Evolutionary conservation across 2,888 invertebrate species (phyloP), one percentile per base, ranked within the genome.

Genomic region (Scaptomyza polygonia): DNA sequence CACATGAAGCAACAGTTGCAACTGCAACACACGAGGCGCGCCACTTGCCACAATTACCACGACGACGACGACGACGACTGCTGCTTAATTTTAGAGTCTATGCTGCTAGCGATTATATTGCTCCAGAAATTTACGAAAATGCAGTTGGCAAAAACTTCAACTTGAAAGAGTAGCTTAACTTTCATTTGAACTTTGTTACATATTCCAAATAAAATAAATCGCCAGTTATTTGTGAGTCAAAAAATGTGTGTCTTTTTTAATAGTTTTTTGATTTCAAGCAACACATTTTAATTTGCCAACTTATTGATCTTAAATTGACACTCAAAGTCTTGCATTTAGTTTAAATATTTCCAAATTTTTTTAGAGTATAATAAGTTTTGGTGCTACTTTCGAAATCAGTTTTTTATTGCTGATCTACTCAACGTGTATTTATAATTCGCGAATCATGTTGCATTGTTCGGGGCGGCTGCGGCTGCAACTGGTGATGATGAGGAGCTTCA

Each of bases 381-480:
- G 44, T 72, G 61, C 54, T 61, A 51, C 7, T 7, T 30, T 18
- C 14, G 25, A 21, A 39, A 16, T 14, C 16, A n/a, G n/a, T 9
- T 5, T 49, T 47, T 29, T 45, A 43, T 14, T 12, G 44, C 44
- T 63, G 71, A 68, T 69, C 66, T 59, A 43, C 59, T 67, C 77
- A 67, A 66, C 70, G 67, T 76, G 88, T 88, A 74, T 86, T 82
- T 89, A 88, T 89, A 88, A 89, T 88, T 89, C 89, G 89, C 89
- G 89, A 89, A 88, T 89, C 88, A 89, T 89, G 89, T 89, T 89
- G 89, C 89, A 87, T 88, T 88, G 88, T 89, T 89, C 70, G 70
- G 63, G 62, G 77, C 64, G 80, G 75, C 73, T 43, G 59, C 73
- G 39, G 59, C 58, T 52, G 52, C 47, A 55, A 51, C 25, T 53